Base-by-base conservation (phyloP, 2,113 vertebrate species). In the Sterrhoptilus dennistouni region DNA sequence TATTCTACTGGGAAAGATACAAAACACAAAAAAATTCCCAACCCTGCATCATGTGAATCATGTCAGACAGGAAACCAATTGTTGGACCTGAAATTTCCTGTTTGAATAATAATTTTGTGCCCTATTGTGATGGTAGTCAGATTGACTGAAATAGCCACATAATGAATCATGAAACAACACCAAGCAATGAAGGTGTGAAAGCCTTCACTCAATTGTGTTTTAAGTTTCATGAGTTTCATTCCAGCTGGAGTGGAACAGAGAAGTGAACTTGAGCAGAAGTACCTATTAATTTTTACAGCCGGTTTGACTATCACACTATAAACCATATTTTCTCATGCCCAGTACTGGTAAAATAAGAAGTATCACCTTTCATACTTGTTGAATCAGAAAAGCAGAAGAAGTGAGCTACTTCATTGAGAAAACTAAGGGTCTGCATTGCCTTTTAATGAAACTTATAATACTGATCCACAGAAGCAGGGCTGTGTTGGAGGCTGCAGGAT, bases 281-380 rank as follows among this genome's bases (percentile, higher is more conserved):
- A 45, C 31, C 24, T 75, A 25, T 61, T 89, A 52, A 66, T 89
- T 84, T 93, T 93, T 84, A 72, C 44, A 71, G 23, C 18, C 3
- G 0, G 20, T 54, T 96, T 82, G 74, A 52, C 45, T 65, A 7
- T 59, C 0, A 0, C 0, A 0, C 27, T 69, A 23, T 33, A 90
- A 86, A 63, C 44, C 38, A 2, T 78, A 66, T 84, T 83, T 81
- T 36, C 45, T 87, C 0, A 0, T 53, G 22, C 19, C 45, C 71
- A 66, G 11, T 63, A 50, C 13, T 60, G 22, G 18, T 74, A 53
- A 90, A 94, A 76, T 50, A 53, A 71, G 82, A 82, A 87, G 36
- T 21, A 61, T 65, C 7, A 29, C n/a, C 38, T 61, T 86, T 83
- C 54, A 49, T 53, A 61, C 5, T 23, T 36, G 7, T 69, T 70